A percentile compares a stretch with the other conserved stretches of the same genome.
These are phyloP conservation scores for Apamea monoglypha DNA, from an alignment of 2,888 invertebrate species.

Conservation along the genomic window DNA sequence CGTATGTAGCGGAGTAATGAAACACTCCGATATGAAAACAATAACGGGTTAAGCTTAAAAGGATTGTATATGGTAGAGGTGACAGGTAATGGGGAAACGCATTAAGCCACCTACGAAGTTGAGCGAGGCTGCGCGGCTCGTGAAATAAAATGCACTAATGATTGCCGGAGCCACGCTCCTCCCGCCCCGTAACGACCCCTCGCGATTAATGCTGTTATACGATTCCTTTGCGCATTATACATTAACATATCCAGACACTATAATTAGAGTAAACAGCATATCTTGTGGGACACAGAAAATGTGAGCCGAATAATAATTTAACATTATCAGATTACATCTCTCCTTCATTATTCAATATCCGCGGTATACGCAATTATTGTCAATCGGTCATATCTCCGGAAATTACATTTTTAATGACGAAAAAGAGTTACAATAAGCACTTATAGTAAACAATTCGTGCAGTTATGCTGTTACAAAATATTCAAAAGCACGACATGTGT, in stretches of 20 bases:
- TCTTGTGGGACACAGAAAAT: slow-evolving; percentile 51
- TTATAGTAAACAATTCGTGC: slow-evolving; percentile 26
- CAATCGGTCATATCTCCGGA: slow-evolving; percentile 71
- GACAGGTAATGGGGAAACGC: slow-evolving; percentile 84
- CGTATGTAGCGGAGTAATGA: slow-evolving; percentile 43
- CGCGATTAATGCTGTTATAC: slow-evolving; percentile 72
- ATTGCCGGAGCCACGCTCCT: slow-evolving; percentile 69
- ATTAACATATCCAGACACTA: slow-evolving; percentile 48
- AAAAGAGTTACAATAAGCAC: slow-evolving; percentile 41
- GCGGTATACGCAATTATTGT: slow-evolving; percentile 62
- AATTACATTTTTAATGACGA: slow-evolving; percentile 75
- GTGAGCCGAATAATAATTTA: slow-evolving; percentile 49
- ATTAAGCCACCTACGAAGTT: slow-evolving; percentile 79
- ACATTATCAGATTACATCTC: slow-evolving; percentile 65
- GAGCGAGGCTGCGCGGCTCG: slow-evolving; percentile 69
- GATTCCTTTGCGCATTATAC: slow-evolving; percentile 58
- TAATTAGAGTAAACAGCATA: slow-evolving; percentile 44
- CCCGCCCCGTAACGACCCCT: slow-evolving; percentile 71
- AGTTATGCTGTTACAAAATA: slow-evolving; percentile 13
- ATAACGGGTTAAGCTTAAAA: slow-evolving; percentile 70
- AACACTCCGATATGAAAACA: slow-evolving; percentile 66
- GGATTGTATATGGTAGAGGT: slow-evolving; percentile 78
- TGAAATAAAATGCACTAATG: slow-evolving; percentile 86
- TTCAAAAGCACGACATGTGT: slow-evolving; percentile 42
- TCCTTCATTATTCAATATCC: slow-evolving; percentile 64